Conservation (phyloP, 1,140 invertebrate genomes). For the Megalopta genalis region DNA sequence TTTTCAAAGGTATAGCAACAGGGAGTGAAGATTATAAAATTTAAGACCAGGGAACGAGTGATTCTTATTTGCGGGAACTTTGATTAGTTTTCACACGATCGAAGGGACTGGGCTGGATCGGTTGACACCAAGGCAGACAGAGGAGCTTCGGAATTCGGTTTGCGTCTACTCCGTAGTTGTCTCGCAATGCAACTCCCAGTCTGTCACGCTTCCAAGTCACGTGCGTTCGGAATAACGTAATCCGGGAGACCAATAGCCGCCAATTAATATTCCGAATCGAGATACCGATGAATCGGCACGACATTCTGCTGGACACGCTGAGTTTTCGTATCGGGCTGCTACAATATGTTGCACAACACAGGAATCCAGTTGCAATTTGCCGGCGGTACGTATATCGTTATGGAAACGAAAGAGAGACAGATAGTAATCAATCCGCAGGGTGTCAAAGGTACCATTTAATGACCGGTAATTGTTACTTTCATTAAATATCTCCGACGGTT, state of each 20-base stretch:
- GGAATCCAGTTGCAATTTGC: conserved; percentile 40
- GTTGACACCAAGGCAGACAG: background rate
- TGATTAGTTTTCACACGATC: background rate
- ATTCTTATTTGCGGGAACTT: background rate
- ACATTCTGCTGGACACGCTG: conserved; percentile 28
- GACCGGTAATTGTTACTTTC: conserved; percentile 9
- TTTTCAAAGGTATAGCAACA: no score
- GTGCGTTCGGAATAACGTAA: conserved; percentile 60
- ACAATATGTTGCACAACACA: conserved; percentile 45
- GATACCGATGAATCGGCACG: conserved; percentile 49
- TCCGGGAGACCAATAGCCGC: conserved; percentile 52
- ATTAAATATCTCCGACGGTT: no score
- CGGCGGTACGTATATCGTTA: background rate
- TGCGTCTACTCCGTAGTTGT: conserved; percentile 39
- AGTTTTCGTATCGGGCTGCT: conserved; percentile 31
- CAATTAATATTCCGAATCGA: conserved; percentile 64
- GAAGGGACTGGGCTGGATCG: background rate
- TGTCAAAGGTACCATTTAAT: background rate
- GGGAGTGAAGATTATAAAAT: no score
- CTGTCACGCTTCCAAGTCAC: conserved; percentile 51
- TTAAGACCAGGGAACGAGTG: background rate
- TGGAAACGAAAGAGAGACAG: conserved; percentile 11
- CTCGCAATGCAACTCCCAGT: conserved; percentile 22
- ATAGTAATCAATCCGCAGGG: conserved; percentile 4
- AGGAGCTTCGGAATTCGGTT: conserved; percentile 36